These are phyloP conservation scores for Oryzias dopingdopingensis DNA, from an alignment of 2,797 vertebrate genomes.

Conservation along the genomic window DNA sequence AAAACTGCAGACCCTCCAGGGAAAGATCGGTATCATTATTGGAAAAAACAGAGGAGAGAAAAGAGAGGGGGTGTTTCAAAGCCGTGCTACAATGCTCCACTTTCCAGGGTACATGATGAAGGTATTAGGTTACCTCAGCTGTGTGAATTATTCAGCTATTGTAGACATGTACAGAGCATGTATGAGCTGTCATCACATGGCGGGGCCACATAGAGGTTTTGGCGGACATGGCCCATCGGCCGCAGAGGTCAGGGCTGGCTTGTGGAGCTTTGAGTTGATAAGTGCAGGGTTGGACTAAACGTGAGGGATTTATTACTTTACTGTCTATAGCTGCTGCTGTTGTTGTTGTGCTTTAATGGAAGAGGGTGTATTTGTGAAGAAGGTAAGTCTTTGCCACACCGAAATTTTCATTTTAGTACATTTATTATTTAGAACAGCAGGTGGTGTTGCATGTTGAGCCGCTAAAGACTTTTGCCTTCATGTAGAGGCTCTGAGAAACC, in stretches of 20 bases:
- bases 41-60: not conserved
- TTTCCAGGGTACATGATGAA: slow-evolving; percentile 50
- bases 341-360: slow-evolving; percentile 9
- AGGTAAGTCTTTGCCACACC: slow-evolving; percentile 57
- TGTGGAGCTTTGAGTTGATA: slow-evolving; percentile 30
- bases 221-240: slow-evolving; percentile 13
- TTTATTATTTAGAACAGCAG: slow-evolving; percentile 30
- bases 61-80: slow-evolving; percentile 3
- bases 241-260: slow-evolving; percentile 40
- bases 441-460: slow-evolving; percentile 5
- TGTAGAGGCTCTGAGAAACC: no score
- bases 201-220: slow-evolving; percentile 15
- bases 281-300: slow-evolving; percentile 21
- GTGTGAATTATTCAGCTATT: slow-evolving; percentile 79
- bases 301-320: slow-evolving; percentile 43
- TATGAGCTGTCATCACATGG: slow-evolving; percentile 51
- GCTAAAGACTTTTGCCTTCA: no score
- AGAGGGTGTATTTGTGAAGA: slow-evolving; percentile 38
- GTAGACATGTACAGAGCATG: slow-evolving; percentile 73
- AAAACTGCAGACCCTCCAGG: not conserved
- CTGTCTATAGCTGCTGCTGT: slow-evolving; percentile 18
- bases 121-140: slow-evolving; percentile 68
- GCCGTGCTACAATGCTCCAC: slow-evolving; percentile 17
- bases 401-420: slow-evolving; percentile 24
- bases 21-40: slow-evolving; percentile 21